These are phyloP conservation scores for Sthenelais limicola DNA, from an alignment of 2,888 invertebrate species.

Conservation along the genomic window DNA sequence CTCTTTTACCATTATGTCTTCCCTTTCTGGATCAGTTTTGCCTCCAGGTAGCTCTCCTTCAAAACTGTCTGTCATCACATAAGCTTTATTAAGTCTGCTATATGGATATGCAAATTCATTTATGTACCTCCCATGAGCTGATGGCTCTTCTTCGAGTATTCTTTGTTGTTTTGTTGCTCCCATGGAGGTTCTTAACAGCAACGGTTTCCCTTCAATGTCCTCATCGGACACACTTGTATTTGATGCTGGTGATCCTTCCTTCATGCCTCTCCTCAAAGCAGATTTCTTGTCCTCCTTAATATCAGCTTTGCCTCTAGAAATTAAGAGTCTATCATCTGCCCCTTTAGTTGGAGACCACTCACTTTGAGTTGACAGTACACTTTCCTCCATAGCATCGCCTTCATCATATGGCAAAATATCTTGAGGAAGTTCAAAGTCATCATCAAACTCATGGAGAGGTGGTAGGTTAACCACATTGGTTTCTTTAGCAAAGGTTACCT, in stretches of 20 bases:
- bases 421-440: conserved; percentile 3
- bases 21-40: too few species aligned
- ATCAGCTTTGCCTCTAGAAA: background rate
- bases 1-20: too few species aligned
- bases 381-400: conserved; percentile 8
- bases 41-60: too few species aligned
- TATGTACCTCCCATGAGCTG: background rate
- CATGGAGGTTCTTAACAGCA: background rate
- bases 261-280: background rate
- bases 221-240: conserved; percentile 27
- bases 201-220: background rate
- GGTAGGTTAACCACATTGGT: too few species aligned
- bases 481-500: too few species aligned
- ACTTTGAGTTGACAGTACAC: conserved; percentile 10
- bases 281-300: background rate
- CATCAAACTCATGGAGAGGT: too few species aligned
- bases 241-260: conserved; percentile 29
- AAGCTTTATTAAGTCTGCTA: too few species aligned
- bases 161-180: background rate
- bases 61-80: too few species aligned
- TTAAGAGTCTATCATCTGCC: background rate
- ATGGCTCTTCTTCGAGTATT: background rate
- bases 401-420: conserved; percentile 31
- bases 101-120: too few species aligned
- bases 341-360: conserved; percentile 10